A percentile compares a stretch with the other conserved stretches of the same genome.
Conservation (phyloP, 2,113 vertebrate genomes). For the Barbus barbus region DNA sequence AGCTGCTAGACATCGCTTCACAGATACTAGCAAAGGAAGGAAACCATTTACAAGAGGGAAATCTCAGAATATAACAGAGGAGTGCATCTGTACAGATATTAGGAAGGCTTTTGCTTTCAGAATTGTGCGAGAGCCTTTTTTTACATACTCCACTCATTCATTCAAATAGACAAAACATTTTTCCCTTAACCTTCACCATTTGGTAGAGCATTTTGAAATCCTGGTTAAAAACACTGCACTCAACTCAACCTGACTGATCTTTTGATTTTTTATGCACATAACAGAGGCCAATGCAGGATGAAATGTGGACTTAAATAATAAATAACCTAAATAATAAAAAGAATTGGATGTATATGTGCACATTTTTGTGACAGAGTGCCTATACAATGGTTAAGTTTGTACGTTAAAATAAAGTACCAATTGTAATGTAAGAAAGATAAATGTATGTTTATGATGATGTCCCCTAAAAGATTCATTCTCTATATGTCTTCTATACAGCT, state of each 20-base stretch:
- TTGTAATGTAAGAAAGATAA: not conserved
- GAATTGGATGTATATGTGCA: not conserved
- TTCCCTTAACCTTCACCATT: not conserved
- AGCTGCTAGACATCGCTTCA: conserved; percentile 11
- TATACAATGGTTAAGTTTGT: not conserved
- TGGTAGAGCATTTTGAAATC: not conserved
- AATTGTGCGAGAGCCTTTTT: not conserved
- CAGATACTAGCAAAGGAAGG: conserved; percentile 44
- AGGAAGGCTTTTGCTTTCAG: not conserved
- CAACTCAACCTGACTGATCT: not conserved
- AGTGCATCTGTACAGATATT: not conserved
- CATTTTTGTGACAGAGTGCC: not conserved
- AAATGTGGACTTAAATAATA: not conserved
- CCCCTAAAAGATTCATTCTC: not conserved
- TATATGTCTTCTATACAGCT: not conserved
- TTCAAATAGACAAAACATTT: conserved; percentile 31
- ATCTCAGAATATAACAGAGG: conserved; percentile 35
- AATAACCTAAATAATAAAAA: not conserved
- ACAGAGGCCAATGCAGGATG: not conserved
- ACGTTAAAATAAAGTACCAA: not conserved
- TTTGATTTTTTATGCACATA: not conserved
- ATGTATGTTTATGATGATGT: not conserved
- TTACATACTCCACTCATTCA: conserved; percentile 9
- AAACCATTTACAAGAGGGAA: conserved; percentile 39
- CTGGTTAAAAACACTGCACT: not conserved